phyloP scores from a whole-genome alignment of 2,888 invertebrate genomes.

The Temnothorax rugatulus region DNA sequence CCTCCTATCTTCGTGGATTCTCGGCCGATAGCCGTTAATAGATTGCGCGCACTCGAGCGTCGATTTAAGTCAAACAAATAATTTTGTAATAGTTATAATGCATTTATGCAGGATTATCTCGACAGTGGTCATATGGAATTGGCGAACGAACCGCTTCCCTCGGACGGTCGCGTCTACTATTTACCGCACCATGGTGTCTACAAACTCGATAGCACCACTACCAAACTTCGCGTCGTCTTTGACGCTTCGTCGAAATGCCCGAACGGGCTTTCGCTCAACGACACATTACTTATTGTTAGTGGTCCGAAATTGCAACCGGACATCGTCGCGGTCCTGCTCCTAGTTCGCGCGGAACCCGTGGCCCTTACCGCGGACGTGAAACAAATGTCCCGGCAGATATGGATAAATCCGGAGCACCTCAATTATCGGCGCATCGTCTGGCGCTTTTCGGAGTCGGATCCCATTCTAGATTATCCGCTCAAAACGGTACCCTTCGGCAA shows the following conservation, averaged over 20 bases:
- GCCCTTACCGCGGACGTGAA: not conserved
- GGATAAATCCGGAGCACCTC: not conserved
- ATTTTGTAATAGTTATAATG: not conserved
- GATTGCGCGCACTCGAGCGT: not conserved
- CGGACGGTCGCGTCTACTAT: not conserved
- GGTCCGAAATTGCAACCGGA: not conserved
- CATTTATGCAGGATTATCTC: not conserved
- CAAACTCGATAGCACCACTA: not conserved
- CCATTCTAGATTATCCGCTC: accelerated
- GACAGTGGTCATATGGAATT: not conserved
- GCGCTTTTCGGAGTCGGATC: no score
- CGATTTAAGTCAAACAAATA: not conserved
- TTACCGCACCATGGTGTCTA: not conserved
- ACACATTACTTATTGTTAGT: not conserved
- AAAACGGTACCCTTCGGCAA: no score
- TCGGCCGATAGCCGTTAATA: not conserved
- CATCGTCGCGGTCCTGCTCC: accelerated
- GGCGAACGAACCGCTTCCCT: not conserved
- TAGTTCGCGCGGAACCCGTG: not conserved
- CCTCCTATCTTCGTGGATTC: not conserved
- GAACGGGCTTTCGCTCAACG: not conserved
- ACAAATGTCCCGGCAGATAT: not conserved
- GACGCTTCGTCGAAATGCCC: not conserved
- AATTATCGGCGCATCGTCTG: no score
- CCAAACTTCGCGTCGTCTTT: not conserved